A percentile compares a stretch with the other conserved stretches of the same genome.
phyloP scores from a whole-genome alignment of 1,140 invertebrate species.

The Lepidotrigona ventralis region DNA sequence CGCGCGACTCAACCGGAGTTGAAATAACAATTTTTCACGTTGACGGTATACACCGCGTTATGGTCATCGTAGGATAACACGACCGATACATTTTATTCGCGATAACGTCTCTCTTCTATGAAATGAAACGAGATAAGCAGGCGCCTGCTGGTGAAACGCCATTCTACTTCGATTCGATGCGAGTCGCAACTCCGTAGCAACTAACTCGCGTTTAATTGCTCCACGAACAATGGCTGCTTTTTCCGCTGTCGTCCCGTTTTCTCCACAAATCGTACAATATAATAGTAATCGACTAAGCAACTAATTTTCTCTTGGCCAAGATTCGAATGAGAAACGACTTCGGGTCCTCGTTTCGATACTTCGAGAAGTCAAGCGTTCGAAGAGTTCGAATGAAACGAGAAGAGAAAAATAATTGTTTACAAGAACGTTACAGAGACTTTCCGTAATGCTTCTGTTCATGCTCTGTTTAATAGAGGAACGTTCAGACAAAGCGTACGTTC shows the following conservation, averaged over 20 bases:
- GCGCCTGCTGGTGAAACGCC: slow-evolving; percentile 32
- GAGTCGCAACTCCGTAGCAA: neutral
- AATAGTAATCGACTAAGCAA: no score
- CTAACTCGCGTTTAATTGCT: slow-evolving; percentile 7
- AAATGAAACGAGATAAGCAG: slow-evolving; percentile 58
- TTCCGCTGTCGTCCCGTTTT: neutral
- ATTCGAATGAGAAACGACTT: neutral
- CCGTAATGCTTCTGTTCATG: neutral
- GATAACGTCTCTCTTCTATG: slow-evolving; percentile 59
- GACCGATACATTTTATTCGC: slow-evolving; percentile 33
- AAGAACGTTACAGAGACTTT: neutral
- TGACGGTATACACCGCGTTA: neutral
- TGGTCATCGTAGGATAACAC: slow-evolving; percentile 44
- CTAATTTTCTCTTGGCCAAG: neutral
- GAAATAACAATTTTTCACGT: slow-evolving; percentile 11
- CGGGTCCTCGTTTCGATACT: no score
- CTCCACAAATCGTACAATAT: neutral
- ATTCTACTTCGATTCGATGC: slow-evolving; percentile 18
- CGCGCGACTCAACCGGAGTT: neutral
- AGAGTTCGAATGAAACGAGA: neutral
- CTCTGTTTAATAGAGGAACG: neutral
- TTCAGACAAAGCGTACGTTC: slow-evolving; percentile 38
- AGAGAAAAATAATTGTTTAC: neutral
- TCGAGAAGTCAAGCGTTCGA: neutral
- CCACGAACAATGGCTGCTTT: neutral